Evolutionary conservation across 2,888 invertebrate species (phyloP), one percentile per base, ranked within the genome.

Genomic region (Monoplex corrugatus): DNA sequence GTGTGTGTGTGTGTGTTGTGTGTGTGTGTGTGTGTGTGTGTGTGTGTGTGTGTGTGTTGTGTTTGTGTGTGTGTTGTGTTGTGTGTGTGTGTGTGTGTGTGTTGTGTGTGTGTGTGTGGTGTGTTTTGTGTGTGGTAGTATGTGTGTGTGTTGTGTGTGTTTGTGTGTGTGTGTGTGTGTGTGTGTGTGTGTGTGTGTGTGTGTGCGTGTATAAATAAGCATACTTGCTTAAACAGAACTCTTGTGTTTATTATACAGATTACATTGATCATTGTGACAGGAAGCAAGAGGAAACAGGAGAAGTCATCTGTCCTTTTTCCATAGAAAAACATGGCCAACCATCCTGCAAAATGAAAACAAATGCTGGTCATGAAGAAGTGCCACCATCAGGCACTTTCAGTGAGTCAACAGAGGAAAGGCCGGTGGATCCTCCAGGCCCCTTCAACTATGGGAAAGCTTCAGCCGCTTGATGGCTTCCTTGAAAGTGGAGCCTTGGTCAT

Each of bases 81-180:
- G 57, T 57, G 57, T 57, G 2, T 57, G 57, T 57, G 57, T 57
- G 57, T 57, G 57, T 57, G 57, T 57, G 57, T 57, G 57, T 57
- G 57, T 57, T 57, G 57, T 57, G 57, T 57, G 57, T 57, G 2
- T 57, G 57, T 57, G 57, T 57, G 57, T 57, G 57, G n/a, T n/a
- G n/a, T n/a, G n/a, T n/a, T 57, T 16, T 57, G 57, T 57, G 57
- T 57, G 57, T 57, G 57, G 57, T 57, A 28, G 72, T 72, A 35
- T 72, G 72, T 72, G 72, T 72, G 72, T 35, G 72, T 72, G 72
- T 72, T n/a, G 32, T 72, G 72, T 72, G 72, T 72, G 72, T 72
- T 32, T 72, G 72, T 72, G 72, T 72, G 72, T 72, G 72, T 72
- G 72, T 38, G 72, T 6, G 72, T 38, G 72, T 38, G 72, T 38